phyloP scores from a whole-genome alignment of 2,797 vertebrate genomes.

The Argentina silus region DNA sequence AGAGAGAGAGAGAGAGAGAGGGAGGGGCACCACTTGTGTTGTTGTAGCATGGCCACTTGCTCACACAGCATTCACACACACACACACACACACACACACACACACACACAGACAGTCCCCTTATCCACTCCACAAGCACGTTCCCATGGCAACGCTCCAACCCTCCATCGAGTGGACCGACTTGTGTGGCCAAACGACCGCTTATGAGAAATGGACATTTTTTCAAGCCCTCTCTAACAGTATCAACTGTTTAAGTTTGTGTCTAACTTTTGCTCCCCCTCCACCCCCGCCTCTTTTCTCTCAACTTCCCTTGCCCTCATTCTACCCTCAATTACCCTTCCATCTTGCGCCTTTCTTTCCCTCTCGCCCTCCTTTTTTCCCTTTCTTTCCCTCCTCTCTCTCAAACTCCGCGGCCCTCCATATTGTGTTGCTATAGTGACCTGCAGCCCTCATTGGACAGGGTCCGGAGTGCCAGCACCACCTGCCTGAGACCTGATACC shows the following conservation, averaged over 20 bases:
- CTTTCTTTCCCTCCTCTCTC: not conserved
- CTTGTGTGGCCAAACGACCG: slow-evolving; percentile 51
- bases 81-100: not conserved
- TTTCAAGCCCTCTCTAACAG: slow-evolving; percentile 42
- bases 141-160: slow-evolving; percentile 66
- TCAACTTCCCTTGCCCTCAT: not conserved
- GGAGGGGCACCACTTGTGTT: not conserved
- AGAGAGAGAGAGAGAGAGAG: not conserved
- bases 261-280: slow-evolving; percentile 40
- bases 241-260: not conserved
- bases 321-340: slow-evolving; percentile 1
- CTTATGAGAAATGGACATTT: slow-evolving; percentile 57
- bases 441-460: slow-evolving; percentile 97
- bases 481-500: slow-evolving; percentile 96
- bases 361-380: slow-evolving; percentile 60
- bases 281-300: slow-evolving; percentile 14
- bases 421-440: slow-evolving; percentile 90
- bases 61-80: slow-evolving; percentile 9
- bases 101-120: slow-evolving; percentile 9
- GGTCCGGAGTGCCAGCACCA: slow-evolving; percentile 99
- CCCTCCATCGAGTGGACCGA: slow-evolving; percentile 56
- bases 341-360: slow-evolving; percentile 13
- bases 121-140: slow-evolving; percentile 44
- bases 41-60: not conserved
- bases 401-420: slow-evolving; percentile 69